Evolutionary conservation across 2,888 invertebrate genomes (phyloP), one percentile per base, ranked within the genome.

Genomic region (Antitype chi): DNA sequence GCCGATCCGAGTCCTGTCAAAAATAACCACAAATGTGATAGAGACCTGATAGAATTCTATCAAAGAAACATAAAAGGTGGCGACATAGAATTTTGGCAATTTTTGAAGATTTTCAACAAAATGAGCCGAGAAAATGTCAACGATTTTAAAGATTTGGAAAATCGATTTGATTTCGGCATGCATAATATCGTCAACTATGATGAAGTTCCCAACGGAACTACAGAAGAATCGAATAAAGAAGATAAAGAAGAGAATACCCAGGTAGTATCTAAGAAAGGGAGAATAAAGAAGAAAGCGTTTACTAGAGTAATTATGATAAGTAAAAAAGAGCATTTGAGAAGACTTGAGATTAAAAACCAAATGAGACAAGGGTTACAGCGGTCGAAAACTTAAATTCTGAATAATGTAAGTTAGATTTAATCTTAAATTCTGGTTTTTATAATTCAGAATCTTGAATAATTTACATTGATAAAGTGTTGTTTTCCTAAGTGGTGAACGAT

Each of bases 71-170:
- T 96, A 0, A 92, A 93, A 82, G 96, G 96, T 0, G 92, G 92
- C 0, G 94, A 96, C 67, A 91, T 96, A 2, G 95, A 95, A 38
- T 96, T 96, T 64, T 95, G 95, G 94, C 96, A 96, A 49, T 96
- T 96, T 81, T 70, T 96, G 23, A 96, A 96, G 74, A 95, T 96
- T 2, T 96, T 91, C 70, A 96, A 96, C 77, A 94, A 92, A 84
- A 94, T 96, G 92, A 87, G 91, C 0, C 81, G 91, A 3, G 95
- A 96, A 4, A 93, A 94, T 38, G 85, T 95, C 0, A 91, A 92
- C 0, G 93, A 94, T 86, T 95, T 95, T 52, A 76, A 91, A 7
- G 95, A 95, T 88, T 87, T 95, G 53, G 91, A 93, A 43, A 85
- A 85, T 0, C 90, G 91, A n/a, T 85, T 25, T 0, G 87, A 88